A percentile compares a stretch with the other conserved stretches of the same genome.
These are phyloP conservation scores for Synergus itoensis DNA, from an alignment of 2,888 invertebrate genomes.

Conservation along the genomic window DNA sequence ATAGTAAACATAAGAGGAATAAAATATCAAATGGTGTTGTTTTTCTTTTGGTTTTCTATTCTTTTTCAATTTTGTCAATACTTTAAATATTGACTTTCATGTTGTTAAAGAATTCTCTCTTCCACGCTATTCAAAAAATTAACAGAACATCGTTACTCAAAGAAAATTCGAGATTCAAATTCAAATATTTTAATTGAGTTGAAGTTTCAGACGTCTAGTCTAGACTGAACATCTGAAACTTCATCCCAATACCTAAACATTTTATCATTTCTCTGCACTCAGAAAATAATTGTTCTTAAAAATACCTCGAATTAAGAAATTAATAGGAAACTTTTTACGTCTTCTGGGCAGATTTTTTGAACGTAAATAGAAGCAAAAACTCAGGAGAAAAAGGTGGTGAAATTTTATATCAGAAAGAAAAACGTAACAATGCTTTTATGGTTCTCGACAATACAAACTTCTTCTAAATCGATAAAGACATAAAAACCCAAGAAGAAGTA, in stretches of 20 bases:
- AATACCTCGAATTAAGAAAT: background rate
- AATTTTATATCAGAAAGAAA: constrained; percentile 50
- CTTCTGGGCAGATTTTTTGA: background rate
- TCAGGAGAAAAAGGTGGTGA: constrained; percentile 19
- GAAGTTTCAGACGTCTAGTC: no score
- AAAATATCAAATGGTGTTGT: no score
- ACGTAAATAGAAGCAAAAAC: constrained; percentile 12
- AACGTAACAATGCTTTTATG: constrained; percentile 54
- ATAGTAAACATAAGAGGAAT: background rate
- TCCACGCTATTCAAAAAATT: no score
- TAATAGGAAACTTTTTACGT: background rate
- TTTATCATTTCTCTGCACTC: background rate
- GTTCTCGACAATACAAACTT: constrained; percentile 52
- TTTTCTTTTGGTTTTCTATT: no score
- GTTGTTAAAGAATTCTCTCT: no score
- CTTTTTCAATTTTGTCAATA: background rate
- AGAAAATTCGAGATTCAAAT: background rate
- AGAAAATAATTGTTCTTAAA: background rate
- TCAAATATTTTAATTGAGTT: background rate
- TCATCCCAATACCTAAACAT: background rate
- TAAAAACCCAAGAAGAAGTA: constrained; percentile 18
- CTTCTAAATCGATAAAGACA: constrained; percentile 23
- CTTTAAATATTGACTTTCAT: background rate
- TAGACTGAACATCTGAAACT: background rate
- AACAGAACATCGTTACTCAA: background rate